Conservation (phyloP, 92 coral and sea anemone species). For the Meandrina meandrites region DNA sequence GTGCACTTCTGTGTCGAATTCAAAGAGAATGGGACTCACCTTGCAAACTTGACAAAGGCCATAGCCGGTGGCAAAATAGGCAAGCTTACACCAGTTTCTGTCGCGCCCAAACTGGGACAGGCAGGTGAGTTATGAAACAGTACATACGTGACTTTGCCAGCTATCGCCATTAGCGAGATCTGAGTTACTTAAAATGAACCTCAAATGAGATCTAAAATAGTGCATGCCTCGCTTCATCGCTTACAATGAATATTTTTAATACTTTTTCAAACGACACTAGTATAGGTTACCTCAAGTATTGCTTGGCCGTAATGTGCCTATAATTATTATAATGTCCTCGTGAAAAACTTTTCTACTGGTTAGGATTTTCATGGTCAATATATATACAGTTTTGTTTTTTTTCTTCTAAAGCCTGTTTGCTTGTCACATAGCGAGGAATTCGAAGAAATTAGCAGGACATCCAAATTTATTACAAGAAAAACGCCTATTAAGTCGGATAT, state of each 20-base stretch:
- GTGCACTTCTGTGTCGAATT: slow-evolving; percentile 54
- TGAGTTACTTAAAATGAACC: background rate
- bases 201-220: no score
- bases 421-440: background rate
- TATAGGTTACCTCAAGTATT: no score
- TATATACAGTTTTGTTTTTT: no score
- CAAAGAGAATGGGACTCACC: slow-evolving; percentile 57
- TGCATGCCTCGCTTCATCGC: no score
- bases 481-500: background rate
- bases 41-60: slow-evolving; percentile 49
- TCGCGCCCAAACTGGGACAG: slow-evolving; percentile 39
- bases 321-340: no score
- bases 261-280: background rate
- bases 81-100: slow-evolving; percentile 29
- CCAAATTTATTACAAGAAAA: background rate
- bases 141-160: background rate
- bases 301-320: no score
- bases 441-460: background rate
- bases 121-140: slow-evolving; percentile 28
- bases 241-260: no score
- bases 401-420: background rate
- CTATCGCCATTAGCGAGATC: background rate
- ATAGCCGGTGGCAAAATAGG: slow-evolving; percentile 48
- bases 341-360: background rate
- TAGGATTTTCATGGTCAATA: background rate